Base-by-base conservation (phyloP, 2,888 invertebrate species). In the Morpho achilles region DNA sequence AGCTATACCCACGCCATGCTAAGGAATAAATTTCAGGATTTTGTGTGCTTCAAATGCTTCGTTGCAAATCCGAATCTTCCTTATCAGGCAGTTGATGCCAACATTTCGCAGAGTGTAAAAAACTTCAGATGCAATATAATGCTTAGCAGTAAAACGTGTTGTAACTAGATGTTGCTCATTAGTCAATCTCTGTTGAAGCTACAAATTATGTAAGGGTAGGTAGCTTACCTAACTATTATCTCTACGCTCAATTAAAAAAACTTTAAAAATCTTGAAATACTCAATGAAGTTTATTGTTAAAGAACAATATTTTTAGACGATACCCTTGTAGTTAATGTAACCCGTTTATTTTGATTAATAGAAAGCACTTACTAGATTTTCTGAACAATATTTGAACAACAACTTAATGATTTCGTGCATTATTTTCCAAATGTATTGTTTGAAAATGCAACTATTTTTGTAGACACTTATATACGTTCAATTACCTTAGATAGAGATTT, bases 391-490 rank as follows among this genome's bases (percentile, higher is more conserved):
- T 74, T 69, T 71, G 71, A 63, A 65, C 67, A 67, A 71, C 71
- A 69, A 67, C 63, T 65, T 60, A 70, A 70, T 67, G 56, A 73
- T 72, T 80, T 75, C 66, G 67, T 73, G 76, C 73, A 73, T 76
- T 71, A 71, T 75, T 80, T 80, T 76, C 16, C 76, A 72, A 70
- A 72, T 74, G 75, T 77, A 74, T 83, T 70, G 71, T 84, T 87
- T 84, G 69, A 77, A 80, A 87, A 87, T 84, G 80, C 80, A 84
- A 88, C 89, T 90, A 90, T 90, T 90, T 90, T 90, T 90, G 88
- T 90, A 90, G 89, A 84, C 81, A 80, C 80, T 76, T 82, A 84
- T 87, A 84, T 87, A 83, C 84, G 70, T 88, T 88, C 84, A 78
- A 82, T 79, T 85, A 87, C 85, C 83, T 81, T 89, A 86, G 78